Conservation (phyloP, 2,797 vertebrate genomes). For the Pelochelys cantorii region DNA sequence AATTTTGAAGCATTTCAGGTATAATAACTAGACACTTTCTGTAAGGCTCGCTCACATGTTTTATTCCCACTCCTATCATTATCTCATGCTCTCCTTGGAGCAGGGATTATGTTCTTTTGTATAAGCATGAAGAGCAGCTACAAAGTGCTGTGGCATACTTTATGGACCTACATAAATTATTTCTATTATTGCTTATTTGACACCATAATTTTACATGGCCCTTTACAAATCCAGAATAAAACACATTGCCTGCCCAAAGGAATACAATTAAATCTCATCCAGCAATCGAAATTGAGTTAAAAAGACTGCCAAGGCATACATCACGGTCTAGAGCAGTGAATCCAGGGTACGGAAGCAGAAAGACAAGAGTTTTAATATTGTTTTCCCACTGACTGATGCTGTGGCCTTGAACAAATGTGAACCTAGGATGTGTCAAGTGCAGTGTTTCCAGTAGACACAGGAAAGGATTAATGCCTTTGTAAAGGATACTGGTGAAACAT, state of each 20-base stretch:
- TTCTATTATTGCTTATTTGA: background rate
- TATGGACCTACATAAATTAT: background rate
- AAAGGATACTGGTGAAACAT: no score
- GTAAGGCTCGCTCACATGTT: background rate
- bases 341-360: no score
- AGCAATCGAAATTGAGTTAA: background rate
- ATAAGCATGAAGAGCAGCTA: background rate
- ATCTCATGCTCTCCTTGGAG: background rate
- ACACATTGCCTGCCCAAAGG: background rate
- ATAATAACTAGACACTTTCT: background rate
- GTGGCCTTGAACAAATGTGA: no score
- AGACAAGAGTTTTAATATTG: no score
- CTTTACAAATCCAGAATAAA: background rate
- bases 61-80: background rate
- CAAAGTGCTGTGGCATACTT: background rate
- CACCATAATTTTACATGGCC: background rate
- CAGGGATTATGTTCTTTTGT: background rate
- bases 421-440: no score
- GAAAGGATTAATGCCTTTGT: no score
- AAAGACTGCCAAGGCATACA: background rate
- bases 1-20: background rate
- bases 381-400: no score
- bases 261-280: background rate
- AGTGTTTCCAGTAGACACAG: no score
- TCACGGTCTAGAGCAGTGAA: background rate